Base-by-base conservation (phyloP, 2,797 vertebrate genomes). In the Pseudochaenichthys georgianus region DNA sequence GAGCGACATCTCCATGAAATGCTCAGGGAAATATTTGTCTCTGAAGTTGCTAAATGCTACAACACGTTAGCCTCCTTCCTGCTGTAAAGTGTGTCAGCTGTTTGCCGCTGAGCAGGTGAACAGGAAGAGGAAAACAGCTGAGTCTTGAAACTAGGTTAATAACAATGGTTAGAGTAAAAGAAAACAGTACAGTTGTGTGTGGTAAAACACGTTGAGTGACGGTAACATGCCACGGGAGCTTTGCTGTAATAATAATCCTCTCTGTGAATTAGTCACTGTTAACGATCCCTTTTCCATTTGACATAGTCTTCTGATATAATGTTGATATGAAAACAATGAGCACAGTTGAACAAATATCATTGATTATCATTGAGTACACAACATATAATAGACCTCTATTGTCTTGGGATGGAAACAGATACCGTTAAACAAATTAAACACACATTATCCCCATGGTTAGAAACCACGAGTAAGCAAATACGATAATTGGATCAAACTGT, bases 351-450 rank as follows among this genome's bases (percentile, higher is more conserved):
- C 19, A 50, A 5, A 15, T 28, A 5, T 28, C 4, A 28, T 28
- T 28, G 28, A 46, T 21, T 58, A 16, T 41, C 28, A 57, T 73
- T 80, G 55, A 45, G 34, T 38, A 42, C 54, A 61, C 67, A 60
- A 64, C 54, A 66, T 50, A 63, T 21, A 46, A 67, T 19, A 70
- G 38, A 78, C 58, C 60, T 61, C 42, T 34, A 34, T 66, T 67
- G 46, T 80, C 51, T 61, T 64, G 46, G 21, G 55, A 9, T 1
- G 42, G 34, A 66, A 50, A 48, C 53, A 67, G 52, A 64, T 57
- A 46, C n/a, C 13, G 17, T 31, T 7, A 12, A 71, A 59, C 34
- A 64, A 75, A 82, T 70, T 9, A 58, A 69, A 70, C n/a, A 23
- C 34, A 50, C 74, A 54, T 28, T 64, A 69, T 66, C 23, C 51